Evolutionary conservation across 2,113 vertebrate species (phyloP).

Genomic region (Xenotilapia flavipinnis): DNA sequence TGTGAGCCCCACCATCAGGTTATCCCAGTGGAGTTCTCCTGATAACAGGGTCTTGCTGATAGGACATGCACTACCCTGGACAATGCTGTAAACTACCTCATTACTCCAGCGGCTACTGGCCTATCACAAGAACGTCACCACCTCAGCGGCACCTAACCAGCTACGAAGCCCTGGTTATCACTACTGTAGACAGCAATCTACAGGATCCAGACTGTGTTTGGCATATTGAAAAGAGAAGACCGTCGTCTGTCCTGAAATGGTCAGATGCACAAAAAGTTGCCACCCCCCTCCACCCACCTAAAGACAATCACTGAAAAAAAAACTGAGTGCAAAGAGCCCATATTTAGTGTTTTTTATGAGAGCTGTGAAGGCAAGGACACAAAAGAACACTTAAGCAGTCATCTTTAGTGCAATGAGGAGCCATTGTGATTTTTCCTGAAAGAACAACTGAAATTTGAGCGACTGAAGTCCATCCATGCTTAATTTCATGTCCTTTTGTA

Average conservation of each 20-base stretch:
- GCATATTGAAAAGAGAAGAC: neutral
- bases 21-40: slow-evolving; percentile 55
- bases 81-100: slow-evolving; percentile 50
- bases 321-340: neutral
- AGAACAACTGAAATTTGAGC: neutral
- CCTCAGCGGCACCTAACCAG: slow-evolving; percentile 35
- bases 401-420: neutral
- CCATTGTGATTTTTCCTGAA: neutral
- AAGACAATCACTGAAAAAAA: neutral
- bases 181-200: slow-evolving; percentile 32
- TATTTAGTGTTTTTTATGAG: neutral
- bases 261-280: neutral
- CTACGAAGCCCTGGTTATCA: slow-evolving; percentile 18
- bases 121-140: slow-evolving; percentile 47
- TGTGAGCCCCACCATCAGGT: slow-evolving; percentile 45
- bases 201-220: slow-evolving; percentile 1
- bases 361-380: neutral
- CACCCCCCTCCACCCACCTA: no score
- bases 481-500: neutral
- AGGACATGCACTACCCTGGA: slow-evolving; percentile 28
- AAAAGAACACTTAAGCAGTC: neutral
- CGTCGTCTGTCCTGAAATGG: neutral
- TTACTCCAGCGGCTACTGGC: slow-evolving; percentile 62
- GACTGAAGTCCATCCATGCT: neutral
- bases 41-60: slow-evolving; percentile 61